These are phyloP conservation scores for Saccopteryx bilineata DNA, from an alignment of 2,113 vertebrate genomes.

Conservation along the genomic window DNA sequence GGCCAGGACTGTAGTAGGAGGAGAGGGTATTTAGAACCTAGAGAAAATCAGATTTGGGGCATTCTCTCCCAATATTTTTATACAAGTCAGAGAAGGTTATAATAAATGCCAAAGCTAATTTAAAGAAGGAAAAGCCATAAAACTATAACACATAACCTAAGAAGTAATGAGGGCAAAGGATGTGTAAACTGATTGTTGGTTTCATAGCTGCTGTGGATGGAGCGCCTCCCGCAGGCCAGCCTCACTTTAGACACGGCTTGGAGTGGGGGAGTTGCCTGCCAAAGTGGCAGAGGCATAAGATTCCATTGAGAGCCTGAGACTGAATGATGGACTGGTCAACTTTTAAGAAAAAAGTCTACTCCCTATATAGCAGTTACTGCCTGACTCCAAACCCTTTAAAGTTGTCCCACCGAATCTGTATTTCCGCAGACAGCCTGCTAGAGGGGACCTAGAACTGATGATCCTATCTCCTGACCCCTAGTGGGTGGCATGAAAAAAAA, in stretches of 20 bases:
- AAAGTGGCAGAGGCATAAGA: neutral
- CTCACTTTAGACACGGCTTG: neutral
- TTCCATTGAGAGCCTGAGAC: neutral
- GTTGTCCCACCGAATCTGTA: neutral
- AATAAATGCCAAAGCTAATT: slow-evolving; percentile 6
- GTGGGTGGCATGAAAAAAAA: neutral
- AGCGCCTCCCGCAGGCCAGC: accelerated
- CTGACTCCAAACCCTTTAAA: neutral
- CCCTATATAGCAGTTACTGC: neutral
- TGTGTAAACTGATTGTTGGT: neutral
- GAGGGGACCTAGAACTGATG: neutral
- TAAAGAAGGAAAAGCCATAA: neutral
- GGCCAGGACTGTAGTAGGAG: neutral
- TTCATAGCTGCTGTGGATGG: neutral
- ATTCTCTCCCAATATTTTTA: slow-evolving; percentile 6
- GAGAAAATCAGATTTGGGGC: neutral
- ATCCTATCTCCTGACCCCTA: neutral
- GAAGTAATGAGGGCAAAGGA: neutral
- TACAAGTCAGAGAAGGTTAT: neutral
- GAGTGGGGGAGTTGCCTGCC: neutral
- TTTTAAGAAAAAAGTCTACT: neutral
- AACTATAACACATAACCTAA: neutral
- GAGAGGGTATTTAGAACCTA: neutral
- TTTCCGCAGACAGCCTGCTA: neutral
- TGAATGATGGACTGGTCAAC: neutral